Conservation (phyloP, 2,113 vertebrate genomes). For the Pseudorhombus dupliciocellatus region DNA sequence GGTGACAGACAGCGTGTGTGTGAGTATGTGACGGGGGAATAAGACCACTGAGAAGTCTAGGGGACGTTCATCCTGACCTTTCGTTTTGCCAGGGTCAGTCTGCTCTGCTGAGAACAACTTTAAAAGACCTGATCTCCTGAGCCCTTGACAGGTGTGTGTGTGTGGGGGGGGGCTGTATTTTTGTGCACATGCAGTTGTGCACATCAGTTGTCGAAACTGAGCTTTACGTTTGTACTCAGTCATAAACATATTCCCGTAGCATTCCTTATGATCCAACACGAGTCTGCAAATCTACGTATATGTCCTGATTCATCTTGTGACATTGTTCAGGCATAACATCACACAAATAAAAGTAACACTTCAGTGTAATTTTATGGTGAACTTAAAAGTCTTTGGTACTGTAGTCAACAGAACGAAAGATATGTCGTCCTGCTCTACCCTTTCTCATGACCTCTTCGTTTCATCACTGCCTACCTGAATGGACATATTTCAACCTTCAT, state of each 20-base stretch:
- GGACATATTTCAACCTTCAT: neutral
- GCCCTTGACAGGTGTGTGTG: slow-evolving; percentile 56
- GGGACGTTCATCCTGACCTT: slow-evolving; percentile 70
- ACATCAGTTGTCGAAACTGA: neutral
- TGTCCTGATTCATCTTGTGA: too few species aligned
- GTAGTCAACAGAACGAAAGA: too few species aligned
- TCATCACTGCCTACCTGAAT: neutral
- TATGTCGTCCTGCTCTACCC: too few species aligned
- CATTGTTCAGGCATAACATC: too few species aligned
- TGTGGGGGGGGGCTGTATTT: slow-evolving; percentile 4
- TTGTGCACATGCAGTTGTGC: neutral
- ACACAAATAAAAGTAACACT: too few species aligned
- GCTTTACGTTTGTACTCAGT: neutral
- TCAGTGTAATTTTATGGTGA: too few species aligned
- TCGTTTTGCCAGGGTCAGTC: slow-evolving; percentile 54
- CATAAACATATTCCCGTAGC: neutral
- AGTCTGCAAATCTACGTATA: too few species aligned
- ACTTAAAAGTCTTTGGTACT: too few species aligned
- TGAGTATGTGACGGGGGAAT: slow-evolving; percentile 69
- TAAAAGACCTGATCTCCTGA: slow-evolving; percentile 50
- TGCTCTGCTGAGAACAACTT: slow-evolving; percentile 69
- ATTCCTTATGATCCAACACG: neutral
- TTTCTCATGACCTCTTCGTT: too few species aligned
- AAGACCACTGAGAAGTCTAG: slow-evolving; percentile 63
- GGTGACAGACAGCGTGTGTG: slow-evolving; percentile 73